These are phyloP conservation scores for Axis porcinus DNA, from an alignment of 2,113 vertebrate genomes.

Conservation along the genomic window DNA sequence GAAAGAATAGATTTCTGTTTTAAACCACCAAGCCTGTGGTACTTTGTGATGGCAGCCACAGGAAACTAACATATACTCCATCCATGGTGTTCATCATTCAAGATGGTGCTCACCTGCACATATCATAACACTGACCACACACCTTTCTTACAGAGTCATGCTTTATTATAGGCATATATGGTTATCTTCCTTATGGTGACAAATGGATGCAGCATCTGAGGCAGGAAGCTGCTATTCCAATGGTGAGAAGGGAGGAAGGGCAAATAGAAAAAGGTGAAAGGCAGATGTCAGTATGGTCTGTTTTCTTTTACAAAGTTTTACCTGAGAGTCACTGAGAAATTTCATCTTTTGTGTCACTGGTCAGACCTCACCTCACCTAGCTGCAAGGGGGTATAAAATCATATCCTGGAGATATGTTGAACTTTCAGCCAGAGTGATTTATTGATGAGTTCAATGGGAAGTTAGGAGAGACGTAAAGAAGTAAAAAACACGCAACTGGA, in stretches of 20 bases:
- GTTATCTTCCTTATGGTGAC: not conserved
- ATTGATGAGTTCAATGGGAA: not conserved
- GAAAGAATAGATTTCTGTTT: conserved; percentile 3
- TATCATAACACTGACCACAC: not conserved
- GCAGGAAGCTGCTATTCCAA: not conserved
- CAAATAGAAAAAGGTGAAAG: not conserved
- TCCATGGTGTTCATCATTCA: not conserved
- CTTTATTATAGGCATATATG: not conserved
- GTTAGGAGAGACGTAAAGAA: not conserved
- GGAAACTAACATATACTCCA: not conserved
- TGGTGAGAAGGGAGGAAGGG: not conserved
- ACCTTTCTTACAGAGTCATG: not conserved
- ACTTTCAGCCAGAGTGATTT: not conserved
- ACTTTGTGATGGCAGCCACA: not conserved
- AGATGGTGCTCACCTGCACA: not conserved
- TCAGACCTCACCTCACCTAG: not conserved
- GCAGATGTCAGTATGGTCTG: not conserved
- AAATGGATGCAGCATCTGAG: not conserved
- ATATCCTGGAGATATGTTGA: not conserved
- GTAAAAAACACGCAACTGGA: not conserved
- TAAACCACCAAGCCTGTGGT: not conserved
- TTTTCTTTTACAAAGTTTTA: not conserved
- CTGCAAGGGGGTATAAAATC: not conserved
- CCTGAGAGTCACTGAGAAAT: not conserved
- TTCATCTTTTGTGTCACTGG: not conserved